A percentile compares a stretch with the other conserved stretches of the same genome.
These are phyloP conservation scores for Megaptera novaeangliae DNA, from an alignment of 2,113 vertebrate species.

Conservation along the genomic window DNA sequence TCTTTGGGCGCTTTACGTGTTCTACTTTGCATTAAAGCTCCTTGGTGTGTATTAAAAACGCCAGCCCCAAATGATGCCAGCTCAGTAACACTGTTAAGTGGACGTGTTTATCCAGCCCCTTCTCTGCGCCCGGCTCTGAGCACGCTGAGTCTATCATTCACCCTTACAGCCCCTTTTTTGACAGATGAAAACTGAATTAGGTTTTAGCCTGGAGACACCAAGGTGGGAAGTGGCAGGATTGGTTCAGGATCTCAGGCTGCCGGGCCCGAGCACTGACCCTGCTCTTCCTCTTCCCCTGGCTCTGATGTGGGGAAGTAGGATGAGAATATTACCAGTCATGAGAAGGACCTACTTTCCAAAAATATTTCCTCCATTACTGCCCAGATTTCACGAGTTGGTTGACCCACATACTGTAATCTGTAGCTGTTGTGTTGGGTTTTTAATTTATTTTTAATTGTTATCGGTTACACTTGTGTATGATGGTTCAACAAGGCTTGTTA, in stretches of 20 bases:
- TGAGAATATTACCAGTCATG: neutral
- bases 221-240: too few species aligned
- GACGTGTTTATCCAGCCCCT: neutral
- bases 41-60: neutral
- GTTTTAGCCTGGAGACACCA: neutral
- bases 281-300: too few species aligned
- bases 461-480: neutral
- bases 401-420: neutral
- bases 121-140: neutral
- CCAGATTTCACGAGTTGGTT: neutral
- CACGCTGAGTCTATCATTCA: neutral
- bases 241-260: neutral
- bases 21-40: neutral
- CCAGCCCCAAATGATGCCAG: neutral
- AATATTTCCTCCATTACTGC: neutral
- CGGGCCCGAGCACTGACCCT: fast-evolving
- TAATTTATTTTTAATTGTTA: neutral
- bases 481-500: neutral
- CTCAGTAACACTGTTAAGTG: neutral
- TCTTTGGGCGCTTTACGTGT: neutral
- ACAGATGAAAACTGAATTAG: neutral
- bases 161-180: neutral
- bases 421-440: neutral
- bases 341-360: neutral
- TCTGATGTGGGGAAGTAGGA: neutral